A percentile compares a stretch with the other conserved stretches of the same genome.
These are phyloP conservation scores for Melolontha melolontha DNA, from an alignment of 2,888 invertebrate species.

Conservation along the genomic window DNA sequence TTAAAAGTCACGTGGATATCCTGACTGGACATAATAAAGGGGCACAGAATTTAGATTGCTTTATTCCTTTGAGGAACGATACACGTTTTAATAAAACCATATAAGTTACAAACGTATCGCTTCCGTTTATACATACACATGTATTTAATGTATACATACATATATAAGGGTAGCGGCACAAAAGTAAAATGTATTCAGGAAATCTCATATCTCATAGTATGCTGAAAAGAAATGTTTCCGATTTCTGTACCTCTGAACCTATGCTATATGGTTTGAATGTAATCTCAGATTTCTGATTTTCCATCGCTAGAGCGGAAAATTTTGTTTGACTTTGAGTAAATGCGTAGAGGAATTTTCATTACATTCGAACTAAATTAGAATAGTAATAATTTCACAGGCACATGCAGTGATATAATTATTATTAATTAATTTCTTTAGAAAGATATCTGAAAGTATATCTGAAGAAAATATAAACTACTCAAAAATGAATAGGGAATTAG, in stretches of 20 bases:
- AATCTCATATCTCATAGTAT: constrained; percentile 22
- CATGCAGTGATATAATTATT: too few relatives aligned
- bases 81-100: constrained; percentile 55
- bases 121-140: constrained; percentile 26
- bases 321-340: too few relatives aligned
- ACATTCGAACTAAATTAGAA: too few relatives aligned
- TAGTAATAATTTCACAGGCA: too few relatives aligned
- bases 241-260: constrained; percentile 25
- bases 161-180: constrained; percentile 22
- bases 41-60: constrained; percentile 54
- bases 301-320: background rate
- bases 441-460: too few relatives aligned
- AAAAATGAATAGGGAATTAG: too few relatives aligned
- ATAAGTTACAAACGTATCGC: constrained; percentile 50
- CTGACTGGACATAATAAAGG: constrained; percentile 26
- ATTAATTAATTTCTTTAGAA: too few relatives aligned
- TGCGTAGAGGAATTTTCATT: too few relatives aligned
- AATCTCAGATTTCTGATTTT: constrained; percentile 17
- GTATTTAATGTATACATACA: constrained; percentile 20
- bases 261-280: background rate
- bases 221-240: constrained; percentile 31
- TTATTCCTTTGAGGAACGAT: constrained; percentile 54
- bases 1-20: constrained; percentile 43
- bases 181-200: constrained; percentile 17
- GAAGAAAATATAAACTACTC: too few relatives aligned